These are phyloP conservation scores for Cotesia chilonis DNA, from an alignment of 1,140 invertebrate genomes.

Conservation along the genomic window DNA sequence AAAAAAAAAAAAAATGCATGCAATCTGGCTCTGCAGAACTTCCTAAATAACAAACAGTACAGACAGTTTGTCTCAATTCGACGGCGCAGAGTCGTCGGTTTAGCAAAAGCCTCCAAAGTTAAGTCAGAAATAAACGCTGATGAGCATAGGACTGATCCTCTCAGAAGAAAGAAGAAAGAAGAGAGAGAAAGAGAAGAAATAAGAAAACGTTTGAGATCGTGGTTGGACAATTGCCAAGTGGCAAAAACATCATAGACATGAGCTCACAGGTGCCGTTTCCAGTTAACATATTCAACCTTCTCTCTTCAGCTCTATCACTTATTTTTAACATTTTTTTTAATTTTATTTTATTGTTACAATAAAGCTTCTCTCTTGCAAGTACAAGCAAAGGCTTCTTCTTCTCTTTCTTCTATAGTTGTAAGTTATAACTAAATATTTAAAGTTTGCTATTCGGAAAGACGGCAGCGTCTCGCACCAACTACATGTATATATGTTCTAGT, in stretches of 20 bases:
- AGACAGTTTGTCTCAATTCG: too few relatives aligned
- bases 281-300: conserved; percentile 5
- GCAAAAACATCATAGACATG: conserved; percentile 35
- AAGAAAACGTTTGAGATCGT: conserved; percentile 16
- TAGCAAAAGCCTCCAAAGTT: too few relatives aligned
- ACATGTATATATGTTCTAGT: too few relatives aligned
- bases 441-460: too few relatives aligned
- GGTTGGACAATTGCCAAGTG: conserved; percentile 31
- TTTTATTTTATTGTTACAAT: background rate
- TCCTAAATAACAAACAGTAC: background rate
- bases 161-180: background rate
- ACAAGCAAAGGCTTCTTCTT: too few relatives aligned
- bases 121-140: too few relatives aligned
- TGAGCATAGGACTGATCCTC: background rate
- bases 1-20: background rate
- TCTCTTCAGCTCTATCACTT: background rate
- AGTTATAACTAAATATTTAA: too few relatives aligned
- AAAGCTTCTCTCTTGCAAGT: too few relatives aligned
- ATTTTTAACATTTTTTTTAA: background rate
- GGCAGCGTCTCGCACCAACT: too few relatives aligned
- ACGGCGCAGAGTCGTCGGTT: too few relatives aligned
- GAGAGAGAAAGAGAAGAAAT: background rate
- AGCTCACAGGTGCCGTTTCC: conserved; percentile 32
- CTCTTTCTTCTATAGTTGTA: background rate
- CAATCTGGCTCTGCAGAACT: background rate